Evolutionary conservation across 2,113 vertebrate genomes (phyloP).

Genomic region (Paradisaea rubra): DNA sequence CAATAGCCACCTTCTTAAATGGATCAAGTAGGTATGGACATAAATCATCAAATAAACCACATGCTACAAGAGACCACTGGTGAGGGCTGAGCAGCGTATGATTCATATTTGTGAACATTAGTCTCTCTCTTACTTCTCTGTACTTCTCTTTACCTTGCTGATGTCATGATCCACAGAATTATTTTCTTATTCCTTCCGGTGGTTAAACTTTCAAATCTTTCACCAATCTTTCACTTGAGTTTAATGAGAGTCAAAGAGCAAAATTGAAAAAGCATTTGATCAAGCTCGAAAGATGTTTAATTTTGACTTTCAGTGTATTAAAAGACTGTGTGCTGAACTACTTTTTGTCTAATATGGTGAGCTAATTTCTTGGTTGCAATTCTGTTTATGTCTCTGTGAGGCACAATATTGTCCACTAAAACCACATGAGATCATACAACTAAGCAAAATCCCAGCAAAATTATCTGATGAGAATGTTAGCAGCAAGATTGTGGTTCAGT

Average conservation of each 20-base stretch:
- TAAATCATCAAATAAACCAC: background rate
- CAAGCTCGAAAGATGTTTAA: background rate
- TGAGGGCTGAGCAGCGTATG: background rate
- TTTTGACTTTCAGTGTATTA: background rate
- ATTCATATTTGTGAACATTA: background rate
- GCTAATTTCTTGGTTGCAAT: background rate
- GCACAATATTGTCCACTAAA: background rate
- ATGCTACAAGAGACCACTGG: background rate
- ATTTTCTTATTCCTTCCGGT: background rate
- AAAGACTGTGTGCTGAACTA: background rate
- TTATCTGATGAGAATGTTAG: background rate
- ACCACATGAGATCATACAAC: background rate
- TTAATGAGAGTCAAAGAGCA: background rate
- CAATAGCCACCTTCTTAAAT: background rate
- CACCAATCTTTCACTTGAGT: background rate
- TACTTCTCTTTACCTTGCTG: background rate
- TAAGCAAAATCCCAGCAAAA: constrained; percentile 12
- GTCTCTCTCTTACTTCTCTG: background rate
- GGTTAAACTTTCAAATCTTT: background rate
- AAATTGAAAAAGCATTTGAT: background rate
- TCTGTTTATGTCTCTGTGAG: background rate
- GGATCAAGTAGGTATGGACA: background rate
- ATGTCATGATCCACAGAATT: background rate
- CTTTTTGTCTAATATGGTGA: background rate
- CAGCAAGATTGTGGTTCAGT: background rate